Evolutionary conservation across 1,140 invertebrate species (phyloP), one percentile per base, ranked within the genome.

Genomic region (Brachionus paranguensis): DNA sequence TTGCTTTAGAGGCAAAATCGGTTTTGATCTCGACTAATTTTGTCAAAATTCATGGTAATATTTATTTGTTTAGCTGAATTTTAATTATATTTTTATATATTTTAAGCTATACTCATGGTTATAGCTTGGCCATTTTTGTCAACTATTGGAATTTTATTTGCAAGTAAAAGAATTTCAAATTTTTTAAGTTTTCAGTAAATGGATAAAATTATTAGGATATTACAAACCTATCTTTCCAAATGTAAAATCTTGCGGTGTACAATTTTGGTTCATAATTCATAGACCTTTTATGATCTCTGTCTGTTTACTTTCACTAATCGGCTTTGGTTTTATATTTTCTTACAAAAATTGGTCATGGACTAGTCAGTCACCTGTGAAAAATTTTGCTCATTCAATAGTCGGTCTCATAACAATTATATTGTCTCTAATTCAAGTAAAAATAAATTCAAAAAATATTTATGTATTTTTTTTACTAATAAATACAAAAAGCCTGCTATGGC

Each of bases 281-380:
- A 20, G 72, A 50, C 24, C 72, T 3, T 76, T 76, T 33, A 76
- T 76, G 72, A 24, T 24, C 10, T 3, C 20, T 27, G 72, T 76
- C 27, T 24, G 17, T 47, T 14, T 76, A 12, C 2, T 76, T 12
- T 27, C 72, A 27, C 27, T 76, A 50, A 27, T 29, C 4, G 45
- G 43, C 11, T 76, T 76, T 47, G 43, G 17, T 14, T 24, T 76
- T 3, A 76, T 76, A 24, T 50, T 76, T 12, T 33, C n/a, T 14
- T 76, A 50, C n/a, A 76, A 76, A 76, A 76, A 76, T 76, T 76
- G 72, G 72, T 47, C 43, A 76, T 76, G 72, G 72, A 50, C 27
- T 4, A 47, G 47, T 24, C 8, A 20, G 11, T 53, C 72, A 12
- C 12, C 45, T 33, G 29, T 11, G 1, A 47, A 29, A 37, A 76